These are phyloP conservation scores for Peromyscus aztecus DNA, from an alignment of 2,797 vertebrate genomes.

Conservation along the genomic window DNA sequence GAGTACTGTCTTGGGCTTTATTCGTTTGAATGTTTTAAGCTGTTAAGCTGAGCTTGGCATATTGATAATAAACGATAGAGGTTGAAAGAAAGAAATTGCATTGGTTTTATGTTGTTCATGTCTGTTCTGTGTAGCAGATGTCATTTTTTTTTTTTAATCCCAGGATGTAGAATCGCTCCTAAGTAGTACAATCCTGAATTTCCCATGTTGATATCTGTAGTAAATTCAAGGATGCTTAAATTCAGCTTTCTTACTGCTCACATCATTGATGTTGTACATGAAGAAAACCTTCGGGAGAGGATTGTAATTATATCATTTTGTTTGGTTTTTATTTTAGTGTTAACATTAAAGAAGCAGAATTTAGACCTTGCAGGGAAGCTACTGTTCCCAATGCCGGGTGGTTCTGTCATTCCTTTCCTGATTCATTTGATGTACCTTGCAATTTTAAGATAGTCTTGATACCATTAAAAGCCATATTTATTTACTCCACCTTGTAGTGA, in stretches of 20 bases:
- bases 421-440: not conserved
- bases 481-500: not conserved
- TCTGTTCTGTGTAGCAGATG: conserved; percentile 69
- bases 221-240: conserved; percentile 53
- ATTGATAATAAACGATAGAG: conserved; percentile 80
- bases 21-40: conserved; percentile 65
- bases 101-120: conserved; percentile 65
- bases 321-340: conserved; percentile 70
- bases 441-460: conserved; percentile 46
- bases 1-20: conserved; percentile 72
- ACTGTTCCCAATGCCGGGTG: not conserved
- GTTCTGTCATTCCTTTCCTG: not conserved
- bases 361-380: not conserved
- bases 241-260: conserved; percentile 73
- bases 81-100: conserved; percentile 62
- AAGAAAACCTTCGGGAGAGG: conserved; percentile 61
- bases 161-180: conserved; percentile 61
- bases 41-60: conserved; percentile 86
- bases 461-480: not conserved
- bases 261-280: conserved; percentile 58
- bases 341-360: conserved; percentile 54
- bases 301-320: conserved; percentile 26
- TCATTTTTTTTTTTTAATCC: conserved; percentile 51
- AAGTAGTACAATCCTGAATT: conserved; percentile 58
- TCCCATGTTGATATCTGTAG: conserved; percentile 57